Evolutionary conservation across 2,888 invertebrate genomes (phyloP), one percentile per base, ranked within the genome.

Genomic region (Andrena hattorfiana): DNA sequence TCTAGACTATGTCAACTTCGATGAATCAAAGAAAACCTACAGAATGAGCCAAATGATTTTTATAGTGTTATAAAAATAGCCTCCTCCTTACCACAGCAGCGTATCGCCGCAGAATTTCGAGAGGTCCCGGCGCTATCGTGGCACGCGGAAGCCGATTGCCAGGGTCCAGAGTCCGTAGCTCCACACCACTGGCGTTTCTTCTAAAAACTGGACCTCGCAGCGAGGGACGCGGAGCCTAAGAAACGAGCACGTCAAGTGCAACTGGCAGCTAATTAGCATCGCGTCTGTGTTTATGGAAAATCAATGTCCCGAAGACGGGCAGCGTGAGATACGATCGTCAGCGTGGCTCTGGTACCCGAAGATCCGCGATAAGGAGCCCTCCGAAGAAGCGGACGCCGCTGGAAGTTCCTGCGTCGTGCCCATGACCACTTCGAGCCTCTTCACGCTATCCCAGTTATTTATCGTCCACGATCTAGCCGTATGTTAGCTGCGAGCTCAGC

Each of bases 281-380:
- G 89, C 89, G 87, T 90, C 88, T 89, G 86, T 91, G 88, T 90
- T 89, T 90, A 90, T 90, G 89, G 89, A 91, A 90, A 91, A 90
- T 90, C 90, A 85, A 88, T 89, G 89, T 89, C 84, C 64, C 6
- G 10, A 32, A 76, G 56, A 54, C 74, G 78, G 23, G 51, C 7
- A 28, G 48, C 3, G 35, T 1, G 28, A 54, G 85, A 85, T 85
- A 78, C 66, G 60, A 85, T 85, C 84, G 71, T 32, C 72, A 30
- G 54, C 1, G 23, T 13, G 30, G 5, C 54, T 69, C 66, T 60
- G 62, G 42, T 26, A 30, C n/a, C 16, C 42, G 63, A 30, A 82
- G 84, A 83, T 83, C 20, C 51, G 2, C 70, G 83, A 83, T 83
- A 81, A 83, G 10, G 54, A 5, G 51, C 8, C 28, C 49, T 20